A percentile compares a stretch with the other conserved stretches of the same genome.
Evolutionary conservation across 64 coral and sea anemone species (phyloP).

Genomic region (Trachythela sp.): DNA sequence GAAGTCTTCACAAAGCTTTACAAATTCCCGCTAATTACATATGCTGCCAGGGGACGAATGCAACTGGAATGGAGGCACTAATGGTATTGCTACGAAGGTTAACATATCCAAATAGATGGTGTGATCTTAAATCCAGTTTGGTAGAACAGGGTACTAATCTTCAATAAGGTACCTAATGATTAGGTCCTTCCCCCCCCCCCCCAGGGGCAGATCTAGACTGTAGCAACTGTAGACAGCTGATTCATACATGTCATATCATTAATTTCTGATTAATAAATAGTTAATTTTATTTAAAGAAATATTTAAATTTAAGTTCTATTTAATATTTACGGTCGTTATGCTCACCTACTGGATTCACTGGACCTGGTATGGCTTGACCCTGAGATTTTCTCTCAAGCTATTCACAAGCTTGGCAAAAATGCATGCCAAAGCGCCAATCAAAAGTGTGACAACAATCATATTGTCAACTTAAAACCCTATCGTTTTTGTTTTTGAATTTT

Average conservation of each 20-base stretch:
- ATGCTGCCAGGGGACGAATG: background rate
- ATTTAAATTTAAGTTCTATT: background rate
- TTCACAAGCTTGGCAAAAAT: too few species aligned
- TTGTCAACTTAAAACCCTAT: too few species aligned
- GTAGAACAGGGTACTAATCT: background rate
- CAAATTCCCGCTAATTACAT: background rate
- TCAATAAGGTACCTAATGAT: background rate
- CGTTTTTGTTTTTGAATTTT: too few species aligned
- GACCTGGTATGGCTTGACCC: background rate
- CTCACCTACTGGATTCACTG: background rate
- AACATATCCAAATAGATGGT: slow-evolving; percentile 5
- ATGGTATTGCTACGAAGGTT: background rate
- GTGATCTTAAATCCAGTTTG: background rate
- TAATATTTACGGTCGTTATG: background rate
- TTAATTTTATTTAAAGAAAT: background rate
- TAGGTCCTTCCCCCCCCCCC: background rate
- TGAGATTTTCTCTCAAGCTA: background rate
- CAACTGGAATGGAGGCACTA: background rate
- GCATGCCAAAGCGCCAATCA: too few species aligned
- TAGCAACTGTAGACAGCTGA: too few species aligned
- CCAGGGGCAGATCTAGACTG: too few species aligned
- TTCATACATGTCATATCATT: too few species aligned
- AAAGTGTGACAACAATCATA: too few species aligned
- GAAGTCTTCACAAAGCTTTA: too few species aligned
- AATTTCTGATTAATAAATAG: background rate